Percentiles rank a stretch among this genome's conserved stretches.
Conservation (phyloP, 2,888 invertebrate species). For the Ophion costatus region DNA sequence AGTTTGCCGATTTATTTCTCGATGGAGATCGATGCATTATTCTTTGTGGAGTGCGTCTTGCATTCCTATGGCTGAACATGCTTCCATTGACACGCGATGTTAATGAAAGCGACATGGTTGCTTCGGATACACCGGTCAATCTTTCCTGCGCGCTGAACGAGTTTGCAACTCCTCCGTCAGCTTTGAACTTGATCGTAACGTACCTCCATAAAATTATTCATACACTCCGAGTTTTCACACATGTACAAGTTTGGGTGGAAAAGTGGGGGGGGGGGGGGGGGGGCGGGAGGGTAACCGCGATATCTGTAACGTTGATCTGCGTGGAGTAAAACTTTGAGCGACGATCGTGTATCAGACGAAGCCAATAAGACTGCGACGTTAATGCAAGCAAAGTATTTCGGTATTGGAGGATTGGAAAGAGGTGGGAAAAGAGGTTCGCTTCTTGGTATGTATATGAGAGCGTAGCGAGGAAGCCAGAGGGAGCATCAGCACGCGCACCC, state of each 20-base stretch:
- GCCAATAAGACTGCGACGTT: constrained; percentile 41
- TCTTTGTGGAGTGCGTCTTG: not conserved
- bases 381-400: constrained; percentile 42
- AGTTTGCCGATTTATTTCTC: constrained; percentile 47
- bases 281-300: not conserved
- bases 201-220: constrained; percentile 45
- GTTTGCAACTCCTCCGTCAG: constrained; percentile 20
- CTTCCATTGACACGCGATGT: not conserved
- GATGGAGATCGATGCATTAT: constrained; percentile 9
- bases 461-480: constrained; percentile 55
- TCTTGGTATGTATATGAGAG: constrained; percentile 34
- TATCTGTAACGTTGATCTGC: constrained; percentile 34
- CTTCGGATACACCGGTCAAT: not conserved
- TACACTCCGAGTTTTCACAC: constrained; percentile 7
- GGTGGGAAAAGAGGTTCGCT: constrained; percentile 36
- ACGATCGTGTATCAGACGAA: constrained; percentile 29
- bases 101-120: not conserved
- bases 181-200: constrained; percentile 17
- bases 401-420: constrained; percentile 43
- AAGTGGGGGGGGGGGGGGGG: not conserved
- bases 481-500: constrained; percentile 68
- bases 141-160: not conserved
- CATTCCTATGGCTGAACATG: constrained; percentile 6
- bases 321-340: constrained; percentile 8
- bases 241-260: constrained; percentile 3